Base-by-base conservation (phyloP, 1,140 invertebrate genomes). In the Pachyrhynchus sulphureomaculatus region DNA sequence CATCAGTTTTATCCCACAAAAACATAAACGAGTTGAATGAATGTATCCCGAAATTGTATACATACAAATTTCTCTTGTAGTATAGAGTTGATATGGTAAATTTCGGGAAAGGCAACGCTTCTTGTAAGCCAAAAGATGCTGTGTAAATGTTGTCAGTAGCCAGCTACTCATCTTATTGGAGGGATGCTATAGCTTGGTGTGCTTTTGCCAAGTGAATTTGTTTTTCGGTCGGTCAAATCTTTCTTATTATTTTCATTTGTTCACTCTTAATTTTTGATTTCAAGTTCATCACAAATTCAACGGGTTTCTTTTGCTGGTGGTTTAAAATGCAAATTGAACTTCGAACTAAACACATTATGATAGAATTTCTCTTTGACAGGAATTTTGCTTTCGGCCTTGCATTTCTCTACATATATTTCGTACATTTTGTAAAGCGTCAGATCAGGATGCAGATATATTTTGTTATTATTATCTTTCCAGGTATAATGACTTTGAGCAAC, bases 391-490 rank as follows among this genome's bases (percentile, higher is more conserved):
- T 60, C 44, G 18, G 42, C 34, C 10, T 13, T 10, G 15, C 26
- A 33, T 36, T 65, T 33, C 20, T 52, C 39, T 17, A 18, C 21
- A 18, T 63, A 72, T 17, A 68, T 56, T 45, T 60, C 34, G 44
- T 47, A 60, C 70, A 72, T 65, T 62, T 72, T 65, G 53, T n/a
- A 47, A 65, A 64, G 42, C 21, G 9, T 52, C 37, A 64, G 37
- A 23, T 64, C 33, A 17, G 37, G 41, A 41, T 64, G 12, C 0
- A 57, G 29, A 52, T 59, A 66, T 64, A 17, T 47, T 59, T 33
- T 64, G 5, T 55, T 4, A 0, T 21, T 8, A 44, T 64, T 67
- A 13, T 67, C 23, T 26, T 33, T 39, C 51, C 56, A 41, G 33
- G 13, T 49, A 45, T 67, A 64, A 39, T 64, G 55, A 32, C 49